Evolutionary conservation across 2,888 invertebrate genomes (phyloP), one percentile per base, ranked within the genome.

Genomic region (Spisula solida): DNA sequence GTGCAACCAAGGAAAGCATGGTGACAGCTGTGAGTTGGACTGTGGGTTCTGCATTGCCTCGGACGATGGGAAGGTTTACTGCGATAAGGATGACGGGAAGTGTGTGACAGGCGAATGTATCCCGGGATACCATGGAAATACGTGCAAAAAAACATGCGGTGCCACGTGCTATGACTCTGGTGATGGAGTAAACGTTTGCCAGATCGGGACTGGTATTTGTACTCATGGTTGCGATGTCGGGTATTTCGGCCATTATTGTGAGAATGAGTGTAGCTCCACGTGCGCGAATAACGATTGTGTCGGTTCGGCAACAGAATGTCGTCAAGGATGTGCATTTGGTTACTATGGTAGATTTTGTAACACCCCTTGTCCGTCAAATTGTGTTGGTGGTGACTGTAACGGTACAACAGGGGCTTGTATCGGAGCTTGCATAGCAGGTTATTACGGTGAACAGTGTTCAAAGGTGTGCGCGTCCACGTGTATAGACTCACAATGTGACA

Each of bases 181-280:
- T n/a, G 41, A 86, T 29, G 90, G 88, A 8, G 48, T 87, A 0
- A 88, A 88, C n/a, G 66, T 85, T 12, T 92, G 92, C 79, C 20
- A 81, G 0, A 75, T 83, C 8, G 79, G 81, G 25, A 89, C 92
- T 0, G 90, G 90, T 14, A 85, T 88, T 31, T 92, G 92, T 81
- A 81, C 79, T 10, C 25, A 88, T 31, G 92, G 92, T 5, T 92
- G 92, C 56, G 90, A 92, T 25, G 51, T 88, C n/a, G 84, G 88
- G 0, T 90, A 75, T 60, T 92, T 84, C 41, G 92, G 90, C 8
- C 29, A 56, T 12, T 87, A 88, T 34, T 92, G 92, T 25, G 82
- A 81, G 1, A 20, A 31, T 0, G n/a, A 81, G 0, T 92, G 92
- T 60, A 92, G 91, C 80, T 20, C 31, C 20, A 87, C 66, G 12